phyloP scores from a whole-genome alignment of 2,113 vertebrate genomes.

The Tauraco erythrolophus region DNA sequence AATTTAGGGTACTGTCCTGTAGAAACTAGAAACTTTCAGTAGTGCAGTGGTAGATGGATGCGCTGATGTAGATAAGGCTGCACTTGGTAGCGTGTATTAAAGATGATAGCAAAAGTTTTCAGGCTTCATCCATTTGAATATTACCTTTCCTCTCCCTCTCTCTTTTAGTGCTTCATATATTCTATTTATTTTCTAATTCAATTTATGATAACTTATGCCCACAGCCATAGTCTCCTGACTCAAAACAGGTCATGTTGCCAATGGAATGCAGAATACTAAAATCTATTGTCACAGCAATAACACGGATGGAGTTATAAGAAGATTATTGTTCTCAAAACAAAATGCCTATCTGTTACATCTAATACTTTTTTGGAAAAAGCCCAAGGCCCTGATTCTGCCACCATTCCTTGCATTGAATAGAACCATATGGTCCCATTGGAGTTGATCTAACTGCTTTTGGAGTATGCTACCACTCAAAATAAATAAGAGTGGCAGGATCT shows the following conservation, averaged over 20 bases:
- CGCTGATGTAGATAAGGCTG: background rate
- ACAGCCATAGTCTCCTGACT: background rate
- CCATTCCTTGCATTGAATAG: slow-evolving; percentile 2
- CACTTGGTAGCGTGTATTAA: background rate
- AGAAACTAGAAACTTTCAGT: background rate
- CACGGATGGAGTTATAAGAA: slow-evolving; percentile 1
- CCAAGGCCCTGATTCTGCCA: slow-evolving; percentile 59
- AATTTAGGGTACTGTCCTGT: background rate
- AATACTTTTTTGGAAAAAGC: slow-evolving; percentile 43
- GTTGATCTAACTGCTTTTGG: slow-evolving; percentile 44
- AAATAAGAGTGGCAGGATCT: slow-evolving; percentile 66
- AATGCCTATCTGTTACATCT: slow-evolving; percentile 44
- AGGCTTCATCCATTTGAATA: background rate
- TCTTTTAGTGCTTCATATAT: background rate
- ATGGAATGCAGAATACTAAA: background rate
- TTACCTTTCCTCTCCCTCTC: background rate
- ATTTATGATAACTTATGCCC: background rate
- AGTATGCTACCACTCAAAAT: slow-evolving; percentile 61
- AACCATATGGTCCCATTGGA: slow-evolving; percentile 60
- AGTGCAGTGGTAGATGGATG: background rate
- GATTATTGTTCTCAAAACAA: slow-evolving; percentile 57
- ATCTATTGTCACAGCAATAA: slow-evolving; percentile 5
- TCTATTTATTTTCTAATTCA: slow-evolving; percentile 8
- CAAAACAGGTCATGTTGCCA: background rate
- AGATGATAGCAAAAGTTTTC: background rate